Conservation (phyloP, 2,113 vertebrate species). For the Nycticorax nycticorax region DNA sequence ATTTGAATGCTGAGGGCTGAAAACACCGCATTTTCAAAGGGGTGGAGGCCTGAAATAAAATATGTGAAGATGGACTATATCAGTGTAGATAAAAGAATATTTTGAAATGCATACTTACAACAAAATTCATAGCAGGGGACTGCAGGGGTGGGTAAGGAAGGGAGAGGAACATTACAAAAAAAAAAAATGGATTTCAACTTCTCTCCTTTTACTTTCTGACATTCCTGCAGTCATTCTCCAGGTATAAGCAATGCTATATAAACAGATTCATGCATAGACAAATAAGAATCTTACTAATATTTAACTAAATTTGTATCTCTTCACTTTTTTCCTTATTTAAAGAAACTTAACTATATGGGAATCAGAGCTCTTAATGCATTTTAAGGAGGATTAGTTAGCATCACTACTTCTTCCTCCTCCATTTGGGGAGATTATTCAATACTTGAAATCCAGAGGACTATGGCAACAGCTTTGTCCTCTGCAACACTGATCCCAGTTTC, state of each 20-base stretch:
- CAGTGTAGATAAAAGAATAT: background rate
- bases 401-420: background rate
- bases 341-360: background rate
- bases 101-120: background rate
- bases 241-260: background rate
- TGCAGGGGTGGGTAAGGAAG: background rate
- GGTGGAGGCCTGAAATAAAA: background rate
- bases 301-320: background rate
- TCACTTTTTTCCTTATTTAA: background rate
- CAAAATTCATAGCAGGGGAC: background rate
- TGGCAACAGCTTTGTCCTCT: background rate
- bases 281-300: background rate
- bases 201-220: background rate
- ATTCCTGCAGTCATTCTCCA: background rate
- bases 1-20: background rate
- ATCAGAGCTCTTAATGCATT: background rate
- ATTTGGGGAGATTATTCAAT: background rate
- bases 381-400: background rate
- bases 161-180: background rate
- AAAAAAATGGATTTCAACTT: background rate
- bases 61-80: background rate
- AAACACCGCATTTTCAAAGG: background rate
- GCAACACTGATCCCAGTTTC: background rate
- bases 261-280: background rate
- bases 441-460: background rate